These are phyloP conservation scores for Zalophus californianus DNA, from an alignment of 2,797 vertebrate genomes.

Conservation along the genomic window DNA sequence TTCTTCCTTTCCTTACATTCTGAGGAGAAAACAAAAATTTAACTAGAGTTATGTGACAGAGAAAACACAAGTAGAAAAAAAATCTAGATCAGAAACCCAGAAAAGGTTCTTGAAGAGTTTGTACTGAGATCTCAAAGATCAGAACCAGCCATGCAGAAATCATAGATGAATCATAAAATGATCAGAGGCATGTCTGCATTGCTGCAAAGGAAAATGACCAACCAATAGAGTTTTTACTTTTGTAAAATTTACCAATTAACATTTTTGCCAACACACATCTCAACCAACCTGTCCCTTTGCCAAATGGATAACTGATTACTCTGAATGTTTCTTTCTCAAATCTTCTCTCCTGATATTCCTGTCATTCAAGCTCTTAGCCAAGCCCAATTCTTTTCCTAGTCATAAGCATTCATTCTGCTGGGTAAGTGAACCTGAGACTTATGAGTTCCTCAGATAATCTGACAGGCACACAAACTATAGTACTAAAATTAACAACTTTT, in stretches of 20 bases:
- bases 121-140: background rate
- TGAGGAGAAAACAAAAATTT: constrained; percentile 28
- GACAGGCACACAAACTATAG: background rate
- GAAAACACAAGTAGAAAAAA: background rate
- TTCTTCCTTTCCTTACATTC: background rate
- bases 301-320: background rate
- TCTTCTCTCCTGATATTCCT: background rate
- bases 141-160: background rate
- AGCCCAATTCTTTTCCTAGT: background rate
- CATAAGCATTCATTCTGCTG: background rate
- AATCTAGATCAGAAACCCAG: background rate
- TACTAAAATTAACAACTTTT: background rate
- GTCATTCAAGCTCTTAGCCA: background rate
- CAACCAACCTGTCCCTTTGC: background rate
- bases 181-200: background rate
- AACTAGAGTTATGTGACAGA: background rate
- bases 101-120: background rate
- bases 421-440: background rate
- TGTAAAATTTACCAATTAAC: background rate
- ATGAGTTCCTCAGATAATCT: background rate
- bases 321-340: background rate
- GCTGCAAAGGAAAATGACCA: background rate
- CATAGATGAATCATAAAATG: background rate
- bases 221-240: background rate
- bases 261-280: background rate